Evolutionary conservation across 2,113 vertebrate genomes (phyloP).

Genomic region (Dissostichus mawsoni): DNA sequence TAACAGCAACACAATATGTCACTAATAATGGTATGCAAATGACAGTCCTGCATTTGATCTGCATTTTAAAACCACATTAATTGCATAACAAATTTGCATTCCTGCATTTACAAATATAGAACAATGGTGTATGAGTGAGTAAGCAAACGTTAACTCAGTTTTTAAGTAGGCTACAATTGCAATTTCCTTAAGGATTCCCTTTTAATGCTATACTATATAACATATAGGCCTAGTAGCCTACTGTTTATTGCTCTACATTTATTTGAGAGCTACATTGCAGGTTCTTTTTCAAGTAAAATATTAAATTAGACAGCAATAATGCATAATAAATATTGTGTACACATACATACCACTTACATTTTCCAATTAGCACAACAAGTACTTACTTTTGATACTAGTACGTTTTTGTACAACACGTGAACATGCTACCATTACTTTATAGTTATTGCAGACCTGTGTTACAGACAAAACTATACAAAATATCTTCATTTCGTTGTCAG

Average conservation of each 20-base stretch:
- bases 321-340: background rate
- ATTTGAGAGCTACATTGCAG: background rate
- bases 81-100: background rate
- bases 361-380: background rate
- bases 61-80: no score
- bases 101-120: background rate
- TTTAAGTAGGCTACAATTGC: no score
- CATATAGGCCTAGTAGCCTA: no score
- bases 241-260: no score
- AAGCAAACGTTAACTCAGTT: background rate
- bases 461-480: constrained; percentile 26
- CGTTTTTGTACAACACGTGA: background rate
- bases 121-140: background rate
- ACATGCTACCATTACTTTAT: background rate
- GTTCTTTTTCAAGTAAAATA: no score
- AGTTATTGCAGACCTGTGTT: background rate
- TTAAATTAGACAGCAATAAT: background rate
- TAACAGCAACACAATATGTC: background rate
- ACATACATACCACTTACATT: background rate
- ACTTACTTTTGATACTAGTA: background rate
- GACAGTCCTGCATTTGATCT: no score
- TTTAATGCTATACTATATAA: no score
- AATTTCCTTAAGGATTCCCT: no score
- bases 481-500: constrained; percentile 25
- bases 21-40: background rate